Evolutionary conservation across 2,113 vertebrate genomes (phyloP), one percentile per base, ranked within the genome.

Genomic region (Spermophilus dauricus): DNA sequence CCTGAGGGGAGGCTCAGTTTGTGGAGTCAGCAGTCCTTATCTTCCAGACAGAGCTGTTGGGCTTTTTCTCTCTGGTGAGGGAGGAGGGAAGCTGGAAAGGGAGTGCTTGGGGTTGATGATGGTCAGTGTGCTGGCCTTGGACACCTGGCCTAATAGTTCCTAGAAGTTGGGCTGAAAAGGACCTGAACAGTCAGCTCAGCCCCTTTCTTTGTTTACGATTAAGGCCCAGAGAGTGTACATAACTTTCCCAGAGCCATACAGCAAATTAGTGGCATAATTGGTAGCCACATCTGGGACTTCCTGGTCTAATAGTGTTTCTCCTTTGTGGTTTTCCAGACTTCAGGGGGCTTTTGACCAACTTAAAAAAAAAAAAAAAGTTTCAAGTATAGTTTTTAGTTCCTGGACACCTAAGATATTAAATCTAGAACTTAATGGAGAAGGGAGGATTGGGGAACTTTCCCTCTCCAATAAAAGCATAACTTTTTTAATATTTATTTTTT

Each of bases 21-120:
- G 94, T 84, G 65, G 86, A 97, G 89, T 98, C 96, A 97, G 97
- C 97, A 97, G 77, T 95, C 94, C 96, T 98, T 97, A 97, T 98
- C 98, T 97, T 97, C 58, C 89, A 85, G 89, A 94, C 92, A 1
- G 82, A 92, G 94, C 96, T 94, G 69, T 86, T 58, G 91, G 78
- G 89, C 75, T 89, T 94, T 97, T 95, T 96, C 94, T 91, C 93
- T 83, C 77, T 45, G 48, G 28, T 32, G 83, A 93, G 84, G 77
- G 95, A 93, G 86, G 86, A 93, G 76, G 53, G 65, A 48, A 63
- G 86, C 76, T 72, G 70, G 42, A 28, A 61, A 26, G 37, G 28
- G 75, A 75, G 92, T 77, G 42, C 75, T 61, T 92, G 61, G 58
- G 73, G 76, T 69, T 14, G 28, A 9, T 22, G 73, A 22, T 53